Percentiles rank a stretch among this genome's conserved stretches.
Evolutionary conservation across 2,888 invertebrate species (phyloP).

Genomic region (Lymantria dispar): DNA sequence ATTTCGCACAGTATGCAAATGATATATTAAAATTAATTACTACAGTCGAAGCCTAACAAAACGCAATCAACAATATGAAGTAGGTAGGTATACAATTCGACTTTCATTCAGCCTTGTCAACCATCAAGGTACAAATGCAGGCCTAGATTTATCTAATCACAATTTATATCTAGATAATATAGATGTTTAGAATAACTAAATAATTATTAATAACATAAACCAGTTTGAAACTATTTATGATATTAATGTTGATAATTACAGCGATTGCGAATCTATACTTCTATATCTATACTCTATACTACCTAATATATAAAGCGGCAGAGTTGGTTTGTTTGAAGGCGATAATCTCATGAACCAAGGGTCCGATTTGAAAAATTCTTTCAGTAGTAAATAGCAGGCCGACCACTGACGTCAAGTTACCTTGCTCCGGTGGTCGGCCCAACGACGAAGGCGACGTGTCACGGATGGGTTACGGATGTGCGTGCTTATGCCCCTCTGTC

Average conservation of each 20-base stretch:
- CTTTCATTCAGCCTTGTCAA: slow-evolving; percentile 31
- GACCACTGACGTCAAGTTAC: no score
- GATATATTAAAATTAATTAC: slow-evolving; percentile 21
- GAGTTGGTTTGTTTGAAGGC: no score
- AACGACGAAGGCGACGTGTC: no score
- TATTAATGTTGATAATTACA: neutral
- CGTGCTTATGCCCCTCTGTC: no score
- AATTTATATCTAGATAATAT: slow-evolving; percentile 3
- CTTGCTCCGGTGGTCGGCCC: no score
- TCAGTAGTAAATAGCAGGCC: no score
- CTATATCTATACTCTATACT: no score
- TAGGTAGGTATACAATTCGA: slow-evolving; percentile 15
- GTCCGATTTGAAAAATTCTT: no score
- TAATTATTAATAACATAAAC: neutral
- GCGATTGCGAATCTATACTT: no score
- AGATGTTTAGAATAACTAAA: neutral
- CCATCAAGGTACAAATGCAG: slow-evolving; percentile 11
- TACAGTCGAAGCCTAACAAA: slow-evolving; percentile 15
- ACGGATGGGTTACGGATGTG: no score
- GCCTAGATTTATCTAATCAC: slow-evolving; percentile 3
- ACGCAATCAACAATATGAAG: slow-evolving; percentile 22
- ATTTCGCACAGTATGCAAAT: slow-evolving; percentile 12
- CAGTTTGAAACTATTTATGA: neutral
- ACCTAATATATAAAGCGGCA: no score
- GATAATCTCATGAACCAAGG: no score